These are phyloP conservation scores for Dinomys branickii DNA, from an alignment of 2,113 vertebrate species.

Conservation along the genomic window DNA sequence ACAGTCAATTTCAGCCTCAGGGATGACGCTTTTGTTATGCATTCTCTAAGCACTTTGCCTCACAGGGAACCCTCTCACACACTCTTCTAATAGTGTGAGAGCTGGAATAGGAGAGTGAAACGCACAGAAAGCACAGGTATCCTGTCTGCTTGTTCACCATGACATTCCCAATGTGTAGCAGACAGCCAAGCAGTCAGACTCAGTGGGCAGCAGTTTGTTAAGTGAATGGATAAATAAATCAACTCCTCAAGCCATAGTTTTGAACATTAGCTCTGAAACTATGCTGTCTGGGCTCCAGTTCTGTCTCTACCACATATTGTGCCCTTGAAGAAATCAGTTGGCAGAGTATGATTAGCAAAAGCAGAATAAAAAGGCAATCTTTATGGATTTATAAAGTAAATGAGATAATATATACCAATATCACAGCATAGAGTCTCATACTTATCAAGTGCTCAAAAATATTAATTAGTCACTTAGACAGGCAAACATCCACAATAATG, in stretches of 20 bases:
- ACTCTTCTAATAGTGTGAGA: neutral
- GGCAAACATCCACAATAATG: neutral
- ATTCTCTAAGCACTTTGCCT: neutral
- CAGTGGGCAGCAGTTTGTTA: neutral
- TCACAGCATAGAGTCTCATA: neutral
- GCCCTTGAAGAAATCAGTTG: neutral
- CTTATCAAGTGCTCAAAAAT: neutral
- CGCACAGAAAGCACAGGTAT: neutral
- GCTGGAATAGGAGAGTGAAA: neutral
- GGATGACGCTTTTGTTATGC: neutral
- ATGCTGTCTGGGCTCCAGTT: neutral
- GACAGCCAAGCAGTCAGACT: neutral
- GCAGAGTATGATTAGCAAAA: neutral
- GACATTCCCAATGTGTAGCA: neutral
- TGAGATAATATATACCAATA: neutral
- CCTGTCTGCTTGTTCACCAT: neutral
- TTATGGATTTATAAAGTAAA: neutral
- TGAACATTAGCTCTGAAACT: neutral
- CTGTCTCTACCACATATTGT: neutral
- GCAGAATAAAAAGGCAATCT: neutral
- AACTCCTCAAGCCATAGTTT: neutral
- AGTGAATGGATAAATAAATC: neutral
- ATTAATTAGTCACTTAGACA: neutral
- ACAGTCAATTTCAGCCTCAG: neutral
- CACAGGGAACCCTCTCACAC: neutral